Conservation (phyloP, 2,888 invertebrate species). For the Exephanes ischioxanthus region DNA sequence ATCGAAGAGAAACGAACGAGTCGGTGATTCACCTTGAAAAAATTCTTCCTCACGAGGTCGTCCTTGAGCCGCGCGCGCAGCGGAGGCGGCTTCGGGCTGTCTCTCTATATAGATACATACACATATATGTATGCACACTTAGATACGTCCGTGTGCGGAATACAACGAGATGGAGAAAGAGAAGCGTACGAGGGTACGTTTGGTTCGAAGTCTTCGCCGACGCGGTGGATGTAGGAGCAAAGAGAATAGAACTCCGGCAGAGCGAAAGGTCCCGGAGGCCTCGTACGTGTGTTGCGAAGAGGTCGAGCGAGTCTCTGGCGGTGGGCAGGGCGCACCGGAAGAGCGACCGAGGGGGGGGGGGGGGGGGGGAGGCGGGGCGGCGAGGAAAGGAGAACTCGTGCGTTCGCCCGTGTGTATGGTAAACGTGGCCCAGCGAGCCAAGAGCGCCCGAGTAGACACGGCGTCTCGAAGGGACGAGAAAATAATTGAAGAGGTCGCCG, state of each 20-base stretch:
- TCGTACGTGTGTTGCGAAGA: slow-evolving; percentile 39
- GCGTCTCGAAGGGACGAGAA: slow-evolving; percentile 65
- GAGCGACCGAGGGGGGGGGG: not conserved
- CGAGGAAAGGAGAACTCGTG: slow-evolving; percentile 17
- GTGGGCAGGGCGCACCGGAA: slow-evolving; percentile 49
- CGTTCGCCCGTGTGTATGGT: slow-evolving; percentile 24
- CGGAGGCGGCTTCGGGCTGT: slow-evolving; percentile 10
- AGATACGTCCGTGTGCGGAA: not conserved
- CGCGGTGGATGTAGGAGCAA: slow-evolving; percentile 42
- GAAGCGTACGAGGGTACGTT: not conserved
- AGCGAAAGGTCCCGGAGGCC: slow-evolving; percentile 14
- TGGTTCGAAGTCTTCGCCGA: not conserved
- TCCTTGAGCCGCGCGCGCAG: slow-evolving; percentile 70
- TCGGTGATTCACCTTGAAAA: slow-evolving; percentile 79
- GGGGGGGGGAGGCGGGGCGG: not conserved
- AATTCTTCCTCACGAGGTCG: slow-evolving; percentile 76
- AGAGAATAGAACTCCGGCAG: slow-evolving; percentile 13
- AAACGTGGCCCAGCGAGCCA: slow-evolving; percentile 14
- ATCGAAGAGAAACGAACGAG: slow-evolving; percentile 54
- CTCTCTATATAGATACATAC: not conserved
- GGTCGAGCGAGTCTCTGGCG: slow-evolving; percentile 27
- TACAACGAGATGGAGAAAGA: slow-evolving; percentile 1
- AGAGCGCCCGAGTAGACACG: slow-evolving; percentile 45
- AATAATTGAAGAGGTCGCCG: slow-evolving; percentile 67
- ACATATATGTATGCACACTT: not conserved